These are phyloP conservation scores for Strix uralensis DNA, from an alignment of 2,113 vertebrate genomes.

Conservation along the genomic window DNA sequence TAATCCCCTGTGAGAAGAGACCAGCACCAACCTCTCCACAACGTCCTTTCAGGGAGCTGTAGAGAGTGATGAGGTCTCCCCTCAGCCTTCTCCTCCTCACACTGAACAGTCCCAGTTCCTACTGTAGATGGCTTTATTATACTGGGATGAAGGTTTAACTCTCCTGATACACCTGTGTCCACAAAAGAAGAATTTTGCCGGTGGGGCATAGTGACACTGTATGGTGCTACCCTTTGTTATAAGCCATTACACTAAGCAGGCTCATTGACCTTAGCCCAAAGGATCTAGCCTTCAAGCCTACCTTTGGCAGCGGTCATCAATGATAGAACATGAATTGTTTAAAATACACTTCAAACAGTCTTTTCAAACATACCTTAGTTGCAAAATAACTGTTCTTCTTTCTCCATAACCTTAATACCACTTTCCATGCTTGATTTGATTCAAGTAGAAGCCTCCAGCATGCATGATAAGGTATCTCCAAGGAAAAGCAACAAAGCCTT, in stretches of 20 bases:
- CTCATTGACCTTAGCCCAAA: background rate
- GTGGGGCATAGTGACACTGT: background rate
- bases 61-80: too few species aligned
- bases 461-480: background rate
- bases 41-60: too few species aligned
- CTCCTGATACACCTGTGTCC: background rate
- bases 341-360: background rate
- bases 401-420: background rate
- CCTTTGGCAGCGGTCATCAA: background rate
- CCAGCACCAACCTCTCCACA: too few species aligned
- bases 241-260: background rate
- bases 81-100: too few species aligned
- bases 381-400: background rate
- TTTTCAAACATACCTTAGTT: background rate
- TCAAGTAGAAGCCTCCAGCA: background rate
- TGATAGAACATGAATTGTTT: background rate
- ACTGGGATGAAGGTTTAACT: background rate
- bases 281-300: background rate
- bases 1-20: too few species aligned
- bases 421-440: background rate
- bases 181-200: background rate
- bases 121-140: background rate
- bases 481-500: background rate
- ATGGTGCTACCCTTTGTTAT: background rate
- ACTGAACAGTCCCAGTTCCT: too few species aligned